Percentiles rank a stretch among this genome's conserved stretches.
Evolutionary conservation across 2,888 invertebrate species (phyloP).

Genomic region (Torymus aiolomorphi): DNA sequence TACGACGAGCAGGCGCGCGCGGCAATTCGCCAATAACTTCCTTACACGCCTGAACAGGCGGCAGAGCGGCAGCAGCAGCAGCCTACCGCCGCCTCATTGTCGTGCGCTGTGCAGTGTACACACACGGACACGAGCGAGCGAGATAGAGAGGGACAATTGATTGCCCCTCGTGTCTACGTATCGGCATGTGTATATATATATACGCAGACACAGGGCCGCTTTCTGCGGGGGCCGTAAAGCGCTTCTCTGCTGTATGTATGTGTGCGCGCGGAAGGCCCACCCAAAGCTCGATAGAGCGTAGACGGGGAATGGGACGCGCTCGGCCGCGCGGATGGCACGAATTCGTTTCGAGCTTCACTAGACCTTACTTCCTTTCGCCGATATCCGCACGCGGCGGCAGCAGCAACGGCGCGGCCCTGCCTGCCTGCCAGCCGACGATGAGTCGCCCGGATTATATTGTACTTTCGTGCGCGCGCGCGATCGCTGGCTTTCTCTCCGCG

Average conservation of each 20-base stretch:
- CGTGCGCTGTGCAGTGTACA: background rate
- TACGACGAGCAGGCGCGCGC: too few relatives aligned
- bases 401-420: too few relatives aligned
- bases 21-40: slow-evolving; percentile 45
- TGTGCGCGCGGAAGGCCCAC: slow-evolving; percentile 63
- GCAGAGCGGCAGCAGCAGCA: slow-evolving; percentile 3
- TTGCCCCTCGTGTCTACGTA: slow-evolving; percentile 7
- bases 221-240: slow-evolving; percentile 60
- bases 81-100: slow-evolving; percentile 28
- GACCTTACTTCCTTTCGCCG: slow-evolving; percentile 64
- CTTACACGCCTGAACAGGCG: slow-evolving; percentile 43
- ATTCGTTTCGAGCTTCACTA: slow-evolving; percentile 66
- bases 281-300: slow-evolving; percentile 70
- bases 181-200: slow-evolving; percentile 53
- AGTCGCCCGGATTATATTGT: slow-evolving; percentile 12
- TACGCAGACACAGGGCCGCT: background rate
- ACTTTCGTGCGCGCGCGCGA: slow-evolving; percentile 7
- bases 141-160: background rate
- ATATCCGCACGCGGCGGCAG: background rate
- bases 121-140: background rate
- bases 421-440: background rate
- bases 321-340: slow-evolving; percentile 62
- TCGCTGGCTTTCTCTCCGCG: too few relatives aligned
- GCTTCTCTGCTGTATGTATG: too few relatives aligned
- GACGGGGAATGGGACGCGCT: slow-evolving; percentile 59